These are phyloP conservation scores for Philereme transversata DNA, from an alignment of 2,888 invertebrate genomes.

Conservation along the genomic window DNA sequence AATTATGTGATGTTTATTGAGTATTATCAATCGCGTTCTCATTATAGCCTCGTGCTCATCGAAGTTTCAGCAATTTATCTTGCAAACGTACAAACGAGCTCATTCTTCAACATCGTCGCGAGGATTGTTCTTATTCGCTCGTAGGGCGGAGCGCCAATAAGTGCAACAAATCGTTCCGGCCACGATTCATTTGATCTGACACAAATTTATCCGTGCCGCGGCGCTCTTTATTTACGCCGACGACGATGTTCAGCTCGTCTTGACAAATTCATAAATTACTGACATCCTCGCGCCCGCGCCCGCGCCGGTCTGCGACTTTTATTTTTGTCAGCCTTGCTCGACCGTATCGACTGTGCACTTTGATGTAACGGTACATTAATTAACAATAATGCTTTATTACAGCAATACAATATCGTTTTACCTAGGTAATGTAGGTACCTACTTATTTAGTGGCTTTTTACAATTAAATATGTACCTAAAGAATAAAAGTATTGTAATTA, in stretches of 20 bases:
- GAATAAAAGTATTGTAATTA: too few species aligned
- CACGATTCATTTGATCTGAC: conserved; percentile 83
- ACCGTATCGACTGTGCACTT: conserved; percentile 72
- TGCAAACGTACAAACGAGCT: conserved; percentile 52
- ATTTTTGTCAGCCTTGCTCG: conserved; percentile 73
- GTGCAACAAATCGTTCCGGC: conserved; percentile 72
- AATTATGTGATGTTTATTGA: not conserved
- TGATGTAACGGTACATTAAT: conserved; percentile 67
- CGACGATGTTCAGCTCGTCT: conserved; percentile 78
- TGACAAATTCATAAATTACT: conserved; percentile 84
- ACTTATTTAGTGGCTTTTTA: not conserved
- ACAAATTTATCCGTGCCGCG: conserved; percentile 79
- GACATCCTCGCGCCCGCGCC: conserved; percentile 70
- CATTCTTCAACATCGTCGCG: conserved; percentile 50
- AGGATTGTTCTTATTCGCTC: conserved; percentile 49
- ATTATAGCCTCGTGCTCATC: conserved; percentile 35
- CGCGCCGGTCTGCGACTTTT: conserved; percentile 57
- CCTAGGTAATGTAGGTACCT: too few species aligned
- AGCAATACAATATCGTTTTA: conserved; percentile 1
- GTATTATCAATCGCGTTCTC: conserved; percentile 19
- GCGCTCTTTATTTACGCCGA: conserved; percentile 78
- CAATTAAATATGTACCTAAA: too few species aligned
- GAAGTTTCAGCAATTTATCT: conserved; percentile 50
- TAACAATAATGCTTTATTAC: conserved; percentile 42
- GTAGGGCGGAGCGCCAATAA: conserved; percentile 63